Evolutionary conservation across 2,888 invertebrate species (phyloP).

Genomic region (Apodemia hepburni): DNA sequence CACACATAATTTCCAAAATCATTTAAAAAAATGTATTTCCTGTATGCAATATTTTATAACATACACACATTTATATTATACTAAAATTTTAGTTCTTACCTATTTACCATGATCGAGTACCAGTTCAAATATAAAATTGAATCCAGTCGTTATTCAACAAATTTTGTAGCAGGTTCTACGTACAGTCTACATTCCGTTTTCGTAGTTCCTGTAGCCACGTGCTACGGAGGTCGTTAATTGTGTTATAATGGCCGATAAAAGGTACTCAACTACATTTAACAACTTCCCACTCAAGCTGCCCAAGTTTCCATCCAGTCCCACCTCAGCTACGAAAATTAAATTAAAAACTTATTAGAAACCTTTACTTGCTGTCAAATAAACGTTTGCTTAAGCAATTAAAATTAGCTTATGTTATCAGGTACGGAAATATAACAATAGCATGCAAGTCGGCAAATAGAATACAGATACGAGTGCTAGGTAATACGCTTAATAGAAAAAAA

Average conservation of each 20-base stretch:
- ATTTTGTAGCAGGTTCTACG: constrained; percentile 1
- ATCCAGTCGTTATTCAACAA: not conserved
- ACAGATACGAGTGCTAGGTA: too few species aligned
- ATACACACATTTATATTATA: too few species aligned
- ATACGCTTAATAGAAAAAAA: too few species aligned
- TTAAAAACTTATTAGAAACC: constrained; percentile 19
- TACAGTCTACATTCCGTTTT: not conserved
- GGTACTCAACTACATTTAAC: constrained; percentile 31
- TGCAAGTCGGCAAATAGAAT: too few species aligned
- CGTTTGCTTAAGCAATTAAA: not conserved
- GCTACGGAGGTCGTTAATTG: constrained; percentile 57
- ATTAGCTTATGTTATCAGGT: not conserved
- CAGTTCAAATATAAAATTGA: too few species aligned
- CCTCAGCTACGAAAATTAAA: not conserved
- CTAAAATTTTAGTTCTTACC: too few species aligned
- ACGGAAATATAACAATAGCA: not conserved
- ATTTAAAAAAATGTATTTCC: too few species aligned
- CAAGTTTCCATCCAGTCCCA: not conserved
- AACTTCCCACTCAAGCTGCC: constrained; percentile 7
- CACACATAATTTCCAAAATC: too few species aligned
- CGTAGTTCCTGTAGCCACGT: constrained; percentile 38
- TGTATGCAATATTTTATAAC: too few species aligned
- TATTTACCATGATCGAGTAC: too few species aligned
- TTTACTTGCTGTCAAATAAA: not conserved
- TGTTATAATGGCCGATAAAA: constrained; percentile 47